Evolutionary conservation across 2,888 invertebrate species (phyloP).

Genomic region (Acheta domesticus): DNA sequence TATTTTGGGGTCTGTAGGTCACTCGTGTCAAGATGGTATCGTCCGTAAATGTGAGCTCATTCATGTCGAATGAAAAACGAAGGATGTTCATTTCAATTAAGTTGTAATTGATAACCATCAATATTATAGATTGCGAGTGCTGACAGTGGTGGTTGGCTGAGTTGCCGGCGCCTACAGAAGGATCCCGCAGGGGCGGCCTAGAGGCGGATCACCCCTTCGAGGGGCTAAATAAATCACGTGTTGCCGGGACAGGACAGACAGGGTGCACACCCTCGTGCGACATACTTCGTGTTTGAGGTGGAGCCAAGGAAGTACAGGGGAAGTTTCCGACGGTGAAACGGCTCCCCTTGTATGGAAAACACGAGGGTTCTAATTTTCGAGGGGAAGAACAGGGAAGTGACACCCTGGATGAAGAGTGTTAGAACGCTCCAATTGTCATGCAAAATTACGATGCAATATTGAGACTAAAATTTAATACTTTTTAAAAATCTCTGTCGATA

Average conservation of each 20-base stretch:
- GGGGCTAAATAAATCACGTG: conserved; percentile 18
- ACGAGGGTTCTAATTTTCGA: neutral
- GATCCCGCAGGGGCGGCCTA: neutral
- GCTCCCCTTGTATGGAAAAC: neutral
- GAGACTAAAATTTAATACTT: no score
- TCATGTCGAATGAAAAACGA: neutral
- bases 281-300: neutral
- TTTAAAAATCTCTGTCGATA: no score
- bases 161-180: neutral
- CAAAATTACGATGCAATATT: no score
- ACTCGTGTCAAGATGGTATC: neutral
- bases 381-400: neutral
- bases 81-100: neutral
- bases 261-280: neutral
- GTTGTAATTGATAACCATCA: neutral
- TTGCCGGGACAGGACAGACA: neutral
- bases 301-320: neutral
- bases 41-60: no score
- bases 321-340: neutral
- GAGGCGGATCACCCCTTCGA: neutral
- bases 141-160: neutral
- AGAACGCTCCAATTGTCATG: neutral
- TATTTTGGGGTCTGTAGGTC: neutral
- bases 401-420: neutral
- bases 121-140: neutral